These are phyloP conservation scores for Zeugodacus cucurbitae DNA, from an alignment of 1,140 invertebrate genomes.

Conservation along the genomic window DNA sequence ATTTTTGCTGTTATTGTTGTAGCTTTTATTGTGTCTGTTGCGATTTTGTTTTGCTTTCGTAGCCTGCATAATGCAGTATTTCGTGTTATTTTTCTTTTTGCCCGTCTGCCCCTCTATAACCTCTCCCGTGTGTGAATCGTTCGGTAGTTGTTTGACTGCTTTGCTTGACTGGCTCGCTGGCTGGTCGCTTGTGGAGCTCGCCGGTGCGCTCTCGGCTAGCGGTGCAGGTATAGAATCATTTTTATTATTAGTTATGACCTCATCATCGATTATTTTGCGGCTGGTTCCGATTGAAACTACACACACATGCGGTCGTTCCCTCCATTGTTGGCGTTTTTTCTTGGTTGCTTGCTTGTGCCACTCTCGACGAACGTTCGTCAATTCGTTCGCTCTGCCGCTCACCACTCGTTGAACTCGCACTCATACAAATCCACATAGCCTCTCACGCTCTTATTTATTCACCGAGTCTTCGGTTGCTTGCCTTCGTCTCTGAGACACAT, in stretches of 20 bases:
- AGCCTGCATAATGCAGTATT: background rate
- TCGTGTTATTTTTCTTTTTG: background rate
- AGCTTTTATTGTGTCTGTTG: background rate
- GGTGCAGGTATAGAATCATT: conserved; percentile 55
- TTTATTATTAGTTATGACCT: conserved; percentile 67
- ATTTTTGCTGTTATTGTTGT: background rate
- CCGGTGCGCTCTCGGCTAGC: background rate
- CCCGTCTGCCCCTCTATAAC: background rate
- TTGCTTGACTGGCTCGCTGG: background rate
- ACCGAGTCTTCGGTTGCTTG: background rate
- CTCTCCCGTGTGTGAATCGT: background rate
- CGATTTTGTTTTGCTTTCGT: conserved; percentile 14
- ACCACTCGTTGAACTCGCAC: background rate
- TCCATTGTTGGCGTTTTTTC: conserved; percentile 38
- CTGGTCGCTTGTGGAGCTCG: background rate
- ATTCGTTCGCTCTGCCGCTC: background rate
- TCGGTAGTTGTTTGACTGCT: background rate
- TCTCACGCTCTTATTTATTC: background rate
- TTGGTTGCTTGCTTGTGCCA: background rate
- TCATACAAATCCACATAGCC: background rate
- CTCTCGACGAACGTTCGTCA: background rate
- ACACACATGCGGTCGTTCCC: conserved; percentile 49
- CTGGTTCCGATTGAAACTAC: conserved; percentile 61
- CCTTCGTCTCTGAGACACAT: background rate
- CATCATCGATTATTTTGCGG: conserved; percentile 65